These are phyloP conservation scores for Melolontha melolontha DNA, from an alignment of 2,888 invertebrate species.

Conservation along the genomic window DNA sequence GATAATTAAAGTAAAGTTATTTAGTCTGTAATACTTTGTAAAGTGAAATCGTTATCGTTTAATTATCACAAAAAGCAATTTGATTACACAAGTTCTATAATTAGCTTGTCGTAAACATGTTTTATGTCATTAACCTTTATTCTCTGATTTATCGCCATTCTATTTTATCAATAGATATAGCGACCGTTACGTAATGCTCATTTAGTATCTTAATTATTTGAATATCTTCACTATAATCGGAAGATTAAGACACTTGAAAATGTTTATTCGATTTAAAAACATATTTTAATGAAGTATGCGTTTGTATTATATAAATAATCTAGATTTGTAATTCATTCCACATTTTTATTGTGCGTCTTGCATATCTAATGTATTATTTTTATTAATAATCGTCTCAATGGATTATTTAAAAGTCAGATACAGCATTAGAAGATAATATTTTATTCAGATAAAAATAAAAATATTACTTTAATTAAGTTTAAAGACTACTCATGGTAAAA, in stretches of 20 bases:
- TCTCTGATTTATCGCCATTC: constrained; percentile 29
- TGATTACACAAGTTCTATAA: constrained; percentile 29
- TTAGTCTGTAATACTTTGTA: neutral
- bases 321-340: too few species aligned
- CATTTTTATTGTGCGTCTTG: too few species aligned
- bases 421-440: too few species aligned
- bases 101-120: constrained; percentile 27
- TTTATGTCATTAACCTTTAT: constrained; percentile 37
- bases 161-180: constrained; percentile 28
- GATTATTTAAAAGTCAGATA: too few species aligned
- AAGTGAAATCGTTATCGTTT: constrained; percentile 6
- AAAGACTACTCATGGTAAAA: too few species aligned
- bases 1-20: neutral
- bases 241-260: constrained; percentile 6
- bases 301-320: neutral
- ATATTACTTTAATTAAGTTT: too few species aligned
- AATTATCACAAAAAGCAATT: constrained; percentile 22
- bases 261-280: neutral
- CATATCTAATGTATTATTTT: too few species aligned
- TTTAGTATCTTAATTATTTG: constrained; percentile 29
- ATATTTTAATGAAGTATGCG: neutral
- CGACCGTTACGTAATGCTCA: constrained; percentile 12
- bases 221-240: constrained; percentile 16
- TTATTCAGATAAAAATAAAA: too few species aligned
- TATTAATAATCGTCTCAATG: too few species aligned